Percentiles rank a stretch among this genome's conserved stretches.
These are phyloP conservation scores for Sebastes goodei DNA, from an alignment of 2,797 vertebrate genomes.

Conservation along the genomic window DNA sequence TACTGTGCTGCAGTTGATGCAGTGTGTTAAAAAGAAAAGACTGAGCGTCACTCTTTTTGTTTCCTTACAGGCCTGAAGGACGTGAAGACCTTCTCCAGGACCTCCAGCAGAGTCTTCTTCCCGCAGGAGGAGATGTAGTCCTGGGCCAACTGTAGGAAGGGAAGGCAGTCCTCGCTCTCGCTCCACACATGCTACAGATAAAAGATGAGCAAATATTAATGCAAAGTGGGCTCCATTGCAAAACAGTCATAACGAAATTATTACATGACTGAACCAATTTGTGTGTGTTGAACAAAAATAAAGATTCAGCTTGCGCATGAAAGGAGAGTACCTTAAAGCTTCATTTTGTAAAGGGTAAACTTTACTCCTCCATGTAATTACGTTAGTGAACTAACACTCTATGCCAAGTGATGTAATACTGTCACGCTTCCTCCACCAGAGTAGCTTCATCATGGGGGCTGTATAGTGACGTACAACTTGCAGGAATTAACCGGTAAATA, in stretches of 20 bases:
- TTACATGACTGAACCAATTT: neutral
- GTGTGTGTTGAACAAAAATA: neutral
- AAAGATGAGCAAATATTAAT: neutral
- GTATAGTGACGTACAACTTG: neutral
- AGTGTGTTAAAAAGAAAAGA: conserved; percentile 1
- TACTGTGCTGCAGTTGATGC: neutral
- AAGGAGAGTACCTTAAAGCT: neutral
- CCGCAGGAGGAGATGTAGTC: conserved; percentile 99
- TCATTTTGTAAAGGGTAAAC: neutral
- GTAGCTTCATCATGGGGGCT: neutral
- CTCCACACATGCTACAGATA: conserved; percentile 94
- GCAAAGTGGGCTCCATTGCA: neutral
- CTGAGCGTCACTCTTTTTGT: neutral
- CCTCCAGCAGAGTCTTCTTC: conserved; percentile 97
- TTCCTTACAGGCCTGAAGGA: conserved; percentile 96
- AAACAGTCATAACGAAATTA: neutral
- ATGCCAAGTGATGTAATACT: neutral
- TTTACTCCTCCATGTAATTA: neutral
- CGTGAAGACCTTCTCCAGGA: conserved; percentile 98
- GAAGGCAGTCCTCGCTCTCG: conserved; percentile 98
- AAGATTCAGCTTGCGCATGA: neutral
- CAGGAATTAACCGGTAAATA: neutral
- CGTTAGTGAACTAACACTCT: neutral
- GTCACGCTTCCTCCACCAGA: neutral
- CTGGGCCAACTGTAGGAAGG: conserved; percentile 95